These are phyloP conservation scores for Zaprionus camerounensis DNA, from an alignment of 1,140 invertebrate species.

Conservation along the genomic window DNA sequence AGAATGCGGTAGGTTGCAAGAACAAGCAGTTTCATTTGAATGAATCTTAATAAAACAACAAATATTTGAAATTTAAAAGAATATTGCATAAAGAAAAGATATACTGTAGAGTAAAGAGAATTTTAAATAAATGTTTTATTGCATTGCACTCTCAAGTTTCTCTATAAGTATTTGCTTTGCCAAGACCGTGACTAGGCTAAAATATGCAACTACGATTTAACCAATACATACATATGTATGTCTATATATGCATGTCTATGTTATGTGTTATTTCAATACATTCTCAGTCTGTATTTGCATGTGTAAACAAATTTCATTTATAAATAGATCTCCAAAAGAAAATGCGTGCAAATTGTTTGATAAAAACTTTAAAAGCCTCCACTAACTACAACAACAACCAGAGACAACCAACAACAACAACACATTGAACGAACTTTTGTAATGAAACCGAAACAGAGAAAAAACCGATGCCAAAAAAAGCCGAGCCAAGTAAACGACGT, in stretches of 20 bases:
- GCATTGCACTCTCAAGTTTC: conserved; percentile 1
- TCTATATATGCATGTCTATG: neutral
- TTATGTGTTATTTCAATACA: neutral
- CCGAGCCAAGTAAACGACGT: conserved; percentile 39
- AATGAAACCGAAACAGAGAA: neutral
- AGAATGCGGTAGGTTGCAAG: neutral
- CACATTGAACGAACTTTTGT: conserved; percentile 20
- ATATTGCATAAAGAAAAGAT: neutral
- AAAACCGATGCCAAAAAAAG: conserved; percentile 20
- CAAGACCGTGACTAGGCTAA: neutral
- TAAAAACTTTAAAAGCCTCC: conserved; percentile 26
- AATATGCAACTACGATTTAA: neutral
- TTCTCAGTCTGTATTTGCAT: neutral
- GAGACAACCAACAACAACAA: neutral
- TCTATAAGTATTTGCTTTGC: neutral
- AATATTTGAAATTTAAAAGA: neutral
- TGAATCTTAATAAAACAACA: too few species aligned
- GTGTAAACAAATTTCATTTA: conserved; percentile 25
- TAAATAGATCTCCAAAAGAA: conserved; percentile 34
- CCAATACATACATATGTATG: neutral
- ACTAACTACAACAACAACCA: neutral
- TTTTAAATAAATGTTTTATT: neutral
- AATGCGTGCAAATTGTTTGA: conserved; percentile 42
- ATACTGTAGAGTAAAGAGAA: too few species aligned
- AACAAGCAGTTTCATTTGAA: too few species aligned